Evolutionary conservation across 2,888 invertebrate genomes (phyloP).

Genomic region (Camponotus fellah): DNA sequence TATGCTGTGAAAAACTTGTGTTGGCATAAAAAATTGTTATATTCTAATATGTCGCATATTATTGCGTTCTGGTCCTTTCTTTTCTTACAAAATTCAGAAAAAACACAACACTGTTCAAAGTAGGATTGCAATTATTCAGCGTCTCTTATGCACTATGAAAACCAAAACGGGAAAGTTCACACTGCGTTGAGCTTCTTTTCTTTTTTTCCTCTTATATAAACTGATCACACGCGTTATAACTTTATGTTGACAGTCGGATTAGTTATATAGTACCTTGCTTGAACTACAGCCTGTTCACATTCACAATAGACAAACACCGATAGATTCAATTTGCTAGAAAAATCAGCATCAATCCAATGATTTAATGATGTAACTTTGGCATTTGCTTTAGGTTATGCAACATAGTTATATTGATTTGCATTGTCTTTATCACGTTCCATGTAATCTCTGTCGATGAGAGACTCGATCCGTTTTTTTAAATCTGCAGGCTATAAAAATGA

Average conservation of each 20-base stretch:
- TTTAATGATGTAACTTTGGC: conserved; percentile 80
- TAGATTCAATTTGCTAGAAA: conserved; percentile 66
- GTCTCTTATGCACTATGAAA: conserved; percentile 71
- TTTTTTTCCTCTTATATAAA: conserved; percentile 51
- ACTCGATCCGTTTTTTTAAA: conserved; percentile 99
- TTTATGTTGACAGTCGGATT: conserved; percentile 57
- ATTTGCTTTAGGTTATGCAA: conserved; percentile 91
- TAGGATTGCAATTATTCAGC: conserved; percentile 66
- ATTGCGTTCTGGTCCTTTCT: conserved; percentile 58
- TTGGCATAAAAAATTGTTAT: conserved; percentile 74
- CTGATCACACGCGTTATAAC: conserved; percentile 58
- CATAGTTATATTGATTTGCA: conserved; percentile 99
- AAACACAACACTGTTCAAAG: conserved; percentile 72
- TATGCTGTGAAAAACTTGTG: conserved; percentile 75
- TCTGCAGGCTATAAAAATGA: conserved; percentile 94
- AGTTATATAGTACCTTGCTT: conserved; percentile 59
- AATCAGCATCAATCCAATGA: conserved; percentile 58
- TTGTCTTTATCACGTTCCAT: conserved; percentile 99
- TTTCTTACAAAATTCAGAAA: conserved; percentile 66
- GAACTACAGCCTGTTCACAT: conserved; percentile 66
- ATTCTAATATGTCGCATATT: conserved; percentile 67
- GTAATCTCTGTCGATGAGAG: conserved; percentile 99
- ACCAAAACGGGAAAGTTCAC: conserved; percentile 67
- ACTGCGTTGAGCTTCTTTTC: conserved; percentile 55
- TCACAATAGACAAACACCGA: conserved; percentile 70